Evolutionary conservation across 2,888 invertebrate genomes (phyloP), one percentile per base, ranked within the genome.

Genomic region (Zygogramma bicolorata): DNA sequence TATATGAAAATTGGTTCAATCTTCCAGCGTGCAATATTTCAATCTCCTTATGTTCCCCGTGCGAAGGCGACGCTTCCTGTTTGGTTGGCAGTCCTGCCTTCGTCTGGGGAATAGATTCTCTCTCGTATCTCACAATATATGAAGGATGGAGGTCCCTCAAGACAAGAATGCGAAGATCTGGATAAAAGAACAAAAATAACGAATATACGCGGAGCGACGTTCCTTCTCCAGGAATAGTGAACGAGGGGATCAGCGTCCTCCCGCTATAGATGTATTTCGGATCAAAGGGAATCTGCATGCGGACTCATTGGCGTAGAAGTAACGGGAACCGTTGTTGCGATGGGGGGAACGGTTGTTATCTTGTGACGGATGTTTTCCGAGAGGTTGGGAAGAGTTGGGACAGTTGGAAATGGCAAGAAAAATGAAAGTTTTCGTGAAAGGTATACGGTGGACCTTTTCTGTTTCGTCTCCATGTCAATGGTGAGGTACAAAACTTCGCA

Each of bases 1-100:
- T 85, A 84, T 84, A 85, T 84, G 85, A 85, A 86, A 86, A 86
- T 85, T 85, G 85, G 85, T 84, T 85, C 81, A 85, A 85, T 85
- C 85, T 85, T 85, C 84, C 46, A 83, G 85, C 85, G 85, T 83
- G 84, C 85, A 85, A 86, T 86, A 86, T 86, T 85, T 86, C 86
- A 86, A 86, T 86, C 85, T 85, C 80, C 83, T 83, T 77, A 70
- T 81, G 82, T 82, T 70, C 82, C 84, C 82, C 81, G 80, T 81
- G 73, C 80, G 83, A 82, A 84, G 84, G 83, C 85, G 85, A 85
- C 85, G 84, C 84, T 85, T 85, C 85, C 85, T 84, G 85, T 85
- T 85, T 86, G 84, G 85, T 83, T 84, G 85, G 83, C 76, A 75
- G 72, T 81, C 82, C 81, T 81, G 82, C n/a, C n/a, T n/a, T 80